phyloP scores from a whole-genome alignment of 2,888 invertebrate species.

The Pandemis cinnamomeana region DNA sequence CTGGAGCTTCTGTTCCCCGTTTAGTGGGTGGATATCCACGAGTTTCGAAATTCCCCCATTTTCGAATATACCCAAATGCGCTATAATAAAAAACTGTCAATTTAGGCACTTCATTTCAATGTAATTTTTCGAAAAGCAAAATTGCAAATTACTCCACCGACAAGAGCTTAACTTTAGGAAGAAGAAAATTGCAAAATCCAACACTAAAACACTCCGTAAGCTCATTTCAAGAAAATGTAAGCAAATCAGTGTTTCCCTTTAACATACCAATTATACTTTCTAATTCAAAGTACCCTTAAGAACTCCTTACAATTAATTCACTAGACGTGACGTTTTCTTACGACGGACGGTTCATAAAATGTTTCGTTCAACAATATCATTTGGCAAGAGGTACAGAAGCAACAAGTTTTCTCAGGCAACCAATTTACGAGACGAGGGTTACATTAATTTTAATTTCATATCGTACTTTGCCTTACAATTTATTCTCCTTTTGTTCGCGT shows the following conservation, averaged over 20 bases:
- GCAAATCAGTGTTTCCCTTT: neutral
- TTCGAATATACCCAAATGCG: no score
- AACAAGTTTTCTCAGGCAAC: conserved; percentile 3
- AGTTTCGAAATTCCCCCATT: no score
- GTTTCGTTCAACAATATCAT: neutral
- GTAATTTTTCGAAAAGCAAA: no score
- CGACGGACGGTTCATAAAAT: neutral
- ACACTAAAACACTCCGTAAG: no score
- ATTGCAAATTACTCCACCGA: no score
- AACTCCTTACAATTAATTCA: neutral
- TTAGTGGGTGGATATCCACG: no score
- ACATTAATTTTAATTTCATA: neutral
- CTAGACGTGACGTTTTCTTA: neutral
- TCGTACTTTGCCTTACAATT: neutral
- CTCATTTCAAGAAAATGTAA: no score
- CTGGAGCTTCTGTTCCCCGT: no score
- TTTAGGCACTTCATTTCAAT: no score
- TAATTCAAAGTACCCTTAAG: neutral
- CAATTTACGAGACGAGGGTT: neutral
- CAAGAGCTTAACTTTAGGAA: no score
- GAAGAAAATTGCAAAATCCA: no score
- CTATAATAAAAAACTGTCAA: no score
- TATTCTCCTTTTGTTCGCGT: neutral
- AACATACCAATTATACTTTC: neutral
- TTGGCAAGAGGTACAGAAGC: conserved; percentile 14